Conservation (phyloP, 2,113 vertebrate genomes). For the Capricornis sumatraensis region DNA sequence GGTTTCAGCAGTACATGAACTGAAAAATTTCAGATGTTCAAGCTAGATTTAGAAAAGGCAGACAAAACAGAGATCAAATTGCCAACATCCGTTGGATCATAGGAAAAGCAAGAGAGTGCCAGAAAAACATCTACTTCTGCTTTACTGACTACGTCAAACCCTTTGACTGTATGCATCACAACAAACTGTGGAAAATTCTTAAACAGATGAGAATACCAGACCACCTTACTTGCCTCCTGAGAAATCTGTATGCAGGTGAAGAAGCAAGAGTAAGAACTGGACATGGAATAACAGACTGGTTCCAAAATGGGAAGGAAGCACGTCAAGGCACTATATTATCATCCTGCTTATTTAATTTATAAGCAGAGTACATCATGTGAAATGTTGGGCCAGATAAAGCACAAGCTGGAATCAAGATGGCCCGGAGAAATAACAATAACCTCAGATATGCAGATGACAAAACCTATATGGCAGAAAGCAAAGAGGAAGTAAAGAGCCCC, state of each 20-base stretch:
- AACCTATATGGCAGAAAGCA: background rate
- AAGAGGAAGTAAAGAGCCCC: background rate
- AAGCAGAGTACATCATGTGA: background rate
- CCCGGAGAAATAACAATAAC: background rate
- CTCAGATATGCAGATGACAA: background rate
- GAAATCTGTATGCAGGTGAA: background rate
- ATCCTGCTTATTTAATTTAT: background rate
- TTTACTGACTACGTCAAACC: background rate
- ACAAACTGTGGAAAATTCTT: background rate
- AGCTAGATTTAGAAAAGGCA: background rate
- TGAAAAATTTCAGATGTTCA: background rate
- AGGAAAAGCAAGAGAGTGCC: background rate
- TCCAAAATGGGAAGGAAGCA: background rate
- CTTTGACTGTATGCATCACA: background rate
- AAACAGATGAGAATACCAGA: background rate
- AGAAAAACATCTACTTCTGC: background rate
- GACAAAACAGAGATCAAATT: background rate
- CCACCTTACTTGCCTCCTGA: background rate
- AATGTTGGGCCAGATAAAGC: background rate
- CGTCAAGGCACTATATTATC: background rate
- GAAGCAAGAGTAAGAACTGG: background rate
- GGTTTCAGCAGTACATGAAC: background rate
- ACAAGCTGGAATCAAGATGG: background rate
- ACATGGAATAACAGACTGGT: background rate
- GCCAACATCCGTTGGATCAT: background rate